phyloP scores from a whole-genome alignment of 2,797 vertebrate genomes.

The Neoniphon sammara region DNA sequence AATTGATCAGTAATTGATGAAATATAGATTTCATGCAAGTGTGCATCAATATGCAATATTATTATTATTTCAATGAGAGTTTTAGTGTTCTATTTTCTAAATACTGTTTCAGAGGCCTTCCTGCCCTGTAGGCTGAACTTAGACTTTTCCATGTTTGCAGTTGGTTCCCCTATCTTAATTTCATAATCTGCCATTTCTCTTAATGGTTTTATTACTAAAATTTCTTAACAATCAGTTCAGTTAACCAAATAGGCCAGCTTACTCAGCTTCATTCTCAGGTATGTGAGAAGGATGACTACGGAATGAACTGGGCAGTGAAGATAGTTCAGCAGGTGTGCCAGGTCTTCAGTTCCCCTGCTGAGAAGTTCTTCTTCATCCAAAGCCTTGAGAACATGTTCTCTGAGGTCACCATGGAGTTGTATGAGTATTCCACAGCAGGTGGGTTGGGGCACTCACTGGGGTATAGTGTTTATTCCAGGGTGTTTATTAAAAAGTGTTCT shows the following conservation, averaged over 20 bases:
- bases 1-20: too few relatives aligned
- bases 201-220: too few relatives aligned
- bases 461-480: neutral
- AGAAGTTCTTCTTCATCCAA: constrained; percentile 86
- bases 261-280: constrained; percentile 79
- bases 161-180: neutral
- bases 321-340: constrained; percentile 88
- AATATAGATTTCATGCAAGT: too few relatives aligned
- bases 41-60: too few relatives aligned
- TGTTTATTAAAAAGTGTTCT: neutral
- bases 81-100: too few relatives aligned
- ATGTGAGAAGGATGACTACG: constrained; percentile 91
- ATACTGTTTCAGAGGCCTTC: too few relatives aligned
- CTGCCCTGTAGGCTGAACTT: too few relatives aligned
- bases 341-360: constrained; percentile 77
- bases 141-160: neutral
- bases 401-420: constrained; percentile 82
- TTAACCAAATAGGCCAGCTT: neutral
- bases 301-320: constrained; percentile 90
- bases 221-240: neutral
- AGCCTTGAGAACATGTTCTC: constrained; percentile 87
- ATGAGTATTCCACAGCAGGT: constrained; percentile 84
- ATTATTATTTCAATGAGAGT: too few relatives aligned
- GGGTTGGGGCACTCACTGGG: constrained; percentile 38
- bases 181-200: neutral